phyloP scores from a whole-genome alignment of 1,140 invertebrate genomes.

The Eurosta solidaginis region DNA sequence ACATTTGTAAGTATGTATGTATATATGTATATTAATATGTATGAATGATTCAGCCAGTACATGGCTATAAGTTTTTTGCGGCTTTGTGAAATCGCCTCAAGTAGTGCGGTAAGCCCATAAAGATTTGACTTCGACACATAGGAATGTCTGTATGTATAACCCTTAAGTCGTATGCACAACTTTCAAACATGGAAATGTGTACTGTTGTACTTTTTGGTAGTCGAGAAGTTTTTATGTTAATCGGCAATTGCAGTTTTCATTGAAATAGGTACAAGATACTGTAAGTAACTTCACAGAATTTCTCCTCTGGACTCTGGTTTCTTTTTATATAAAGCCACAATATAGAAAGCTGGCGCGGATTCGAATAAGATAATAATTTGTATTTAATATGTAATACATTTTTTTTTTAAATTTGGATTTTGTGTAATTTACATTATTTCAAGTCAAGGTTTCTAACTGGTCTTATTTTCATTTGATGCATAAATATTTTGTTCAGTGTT shows the following conservation, averaged over 20 bases:
- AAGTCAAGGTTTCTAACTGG: no score
- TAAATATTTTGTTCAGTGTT: no score
- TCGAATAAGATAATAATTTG: no score
- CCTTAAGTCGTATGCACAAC: neutral
- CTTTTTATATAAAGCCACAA: no score
- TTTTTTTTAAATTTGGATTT: no score
- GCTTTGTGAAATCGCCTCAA: conserved; percentile 10
- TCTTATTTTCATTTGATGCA: no score
- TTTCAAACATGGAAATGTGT: neutral
- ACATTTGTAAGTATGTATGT: neutral
- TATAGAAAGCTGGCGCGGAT: no score
- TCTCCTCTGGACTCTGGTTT: neutral
- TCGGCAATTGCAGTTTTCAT: neutral
- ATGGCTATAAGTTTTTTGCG: neutral
- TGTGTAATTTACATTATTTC: no score
- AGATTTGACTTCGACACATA: conserved; percentile 1
- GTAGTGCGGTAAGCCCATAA: conserved; percentile 22
- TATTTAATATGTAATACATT: no score
- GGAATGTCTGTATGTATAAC: neutral
- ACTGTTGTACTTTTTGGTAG: neutral
- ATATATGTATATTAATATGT: neutral
- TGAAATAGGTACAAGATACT: no score
- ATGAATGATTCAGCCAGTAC: neutral
- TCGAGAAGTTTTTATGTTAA: neutral
- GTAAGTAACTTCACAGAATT: neutral